A percentile compares a stretch with the other conserved stretches of the same genome.
Evolutionary conservation across 2,797 vertebrate species (phyloP).

Genomic region (Rhynchonycteris naso): DNA sequence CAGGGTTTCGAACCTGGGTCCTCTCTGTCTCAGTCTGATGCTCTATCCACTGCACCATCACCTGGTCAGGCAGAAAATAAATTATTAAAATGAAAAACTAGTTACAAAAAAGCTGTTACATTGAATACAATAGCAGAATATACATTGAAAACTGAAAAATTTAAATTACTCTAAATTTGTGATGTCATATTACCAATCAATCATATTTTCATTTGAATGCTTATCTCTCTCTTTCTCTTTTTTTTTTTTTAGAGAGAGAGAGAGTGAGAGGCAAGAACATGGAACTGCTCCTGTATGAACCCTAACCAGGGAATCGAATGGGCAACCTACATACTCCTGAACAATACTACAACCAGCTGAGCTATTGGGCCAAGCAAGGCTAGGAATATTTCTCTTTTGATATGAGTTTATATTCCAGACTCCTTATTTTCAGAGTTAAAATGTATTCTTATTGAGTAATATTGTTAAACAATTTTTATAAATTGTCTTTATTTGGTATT

Average conservation of each 20-base stretch:
- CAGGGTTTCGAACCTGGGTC: too few species aligned
- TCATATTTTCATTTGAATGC: neutral
- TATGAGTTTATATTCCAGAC: neutral
- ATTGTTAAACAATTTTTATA: neutral
- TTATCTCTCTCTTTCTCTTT: neutral
- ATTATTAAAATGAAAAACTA: neutral
- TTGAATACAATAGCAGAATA: neutral
- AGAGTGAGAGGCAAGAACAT: too few species aligned
- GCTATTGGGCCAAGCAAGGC: too few species aligned
- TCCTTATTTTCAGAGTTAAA: neutral
- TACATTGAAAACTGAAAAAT: neutral
- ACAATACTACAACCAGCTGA: too few species aligned
- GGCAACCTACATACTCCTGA: too few species aligned
- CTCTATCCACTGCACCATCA: too few species aligned
- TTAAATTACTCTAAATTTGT: neutral
- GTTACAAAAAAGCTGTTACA: neutral
- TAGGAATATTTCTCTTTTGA: too few species aligned
- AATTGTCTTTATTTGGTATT: neutral
- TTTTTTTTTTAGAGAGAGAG: too few species aligned
- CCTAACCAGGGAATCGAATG: too few species aligned
- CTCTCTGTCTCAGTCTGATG: too few species aligned
- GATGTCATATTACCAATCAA: neutral
- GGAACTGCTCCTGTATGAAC: too few species aligned
- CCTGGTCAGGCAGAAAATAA: neutral
- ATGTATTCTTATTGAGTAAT: neutral